These are phyloP conservation scores for Microtus oregoni DNA, from an alignment of 2,113 vertebrate genomes.

Conservation along the genomic window DNA sequence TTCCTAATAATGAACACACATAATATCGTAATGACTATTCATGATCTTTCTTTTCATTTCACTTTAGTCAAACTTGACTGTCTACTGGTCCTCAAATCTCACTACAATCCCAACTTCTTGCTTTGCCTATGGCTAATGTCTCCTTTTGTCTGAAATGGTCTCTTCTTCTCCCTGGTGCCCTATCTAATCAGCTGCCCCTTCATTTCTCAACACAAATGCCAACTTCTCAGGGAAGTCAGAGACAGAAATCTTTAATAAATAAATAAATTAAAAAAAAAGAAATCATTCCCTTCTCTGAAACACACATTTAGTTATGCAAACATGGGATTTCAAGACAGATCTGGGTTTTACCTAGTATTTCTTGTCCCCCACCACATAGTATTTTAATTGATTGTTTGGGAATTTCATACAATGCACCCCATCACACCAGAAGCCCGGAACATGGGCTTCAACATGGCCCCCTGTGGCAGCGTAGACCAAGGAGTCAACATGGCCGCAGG, in stretches of 20 bases:
- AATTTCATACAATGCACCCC: not conserved
- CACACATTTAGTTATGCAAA: not conserved
- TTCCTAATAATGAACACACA: not conserved
- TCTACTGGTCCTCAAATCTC: not conserved
- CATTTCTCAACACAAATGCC: not conserved
- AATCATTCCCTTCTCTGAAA: slow-evolving; percentile 14
- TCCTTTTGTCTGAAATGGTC: not conserved
- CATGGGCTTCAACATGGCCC: not conserved
- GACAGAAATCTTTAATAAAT: too few relatives aligned
- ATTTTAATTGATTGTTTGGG: not conserved
- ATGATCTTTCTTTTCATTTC: not conserved
- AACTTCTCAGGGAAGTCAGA: not conserved
- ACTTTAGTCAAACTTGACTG: not conserved
- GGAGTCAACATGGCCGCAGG: not conserved
- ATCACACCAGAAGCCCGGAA: not conserved
- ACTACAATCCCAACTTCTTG: not conserved
- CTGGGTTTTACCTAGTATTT: not conserved
- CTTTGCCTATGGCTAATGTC: not conserved
- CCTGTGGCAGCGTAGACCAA: not conserved
- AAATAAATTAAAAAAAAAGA: too few relatives aligned
- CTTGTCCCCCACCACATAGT: not conserved
- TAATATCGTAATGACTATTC: not conserved
- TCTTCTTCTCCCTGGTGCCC: too few relatives aligned
- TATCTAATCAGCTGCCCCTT: not conserved
- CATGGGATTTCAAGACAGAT: not conserved